Evolutionary conservation across 2,888 invertebrate genomes (phyloP).

Genomic region (Eristalinus sepulchralis): DNA sequence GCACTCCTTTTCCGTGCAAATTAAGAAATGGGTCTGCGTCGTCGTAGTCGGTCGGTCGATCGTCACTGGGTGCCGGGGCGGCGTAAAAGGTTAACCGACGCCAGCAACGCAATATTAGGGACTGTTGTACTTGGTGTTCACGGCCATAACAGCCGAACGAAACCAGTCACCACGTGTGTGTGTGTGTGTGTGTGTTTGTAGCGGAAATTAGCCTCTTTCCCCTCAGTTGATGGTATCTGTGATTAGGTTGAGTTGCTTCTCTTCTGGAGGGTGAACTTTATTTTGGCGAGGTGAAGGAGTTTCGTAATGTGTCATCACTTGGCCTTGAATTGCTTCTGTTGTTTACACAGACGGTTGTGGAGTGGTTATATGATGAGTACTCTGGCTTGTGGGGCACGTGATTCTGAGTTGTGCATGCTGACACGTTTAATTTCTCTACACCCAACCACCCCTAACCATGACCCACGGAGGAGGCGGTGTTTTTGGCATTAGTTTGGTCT

Average conservation of each 20-base stretch:
- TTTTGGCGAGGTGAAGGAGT: background rate
- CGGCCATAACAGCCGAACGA: background rate
- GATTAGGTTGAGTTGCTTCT: background rate
- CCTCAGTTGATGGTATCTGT: background rate
- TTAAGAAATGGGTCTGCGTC: conserved; percentile 9
- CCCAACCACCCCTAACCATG: background rate
- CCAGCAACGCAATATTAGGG: conserved; percentile 18
- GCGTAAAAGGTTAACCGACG: conserved; percentile 12
- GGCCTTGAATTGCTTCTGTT: background rate
- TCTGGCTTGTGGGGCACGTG: too few species aligned
- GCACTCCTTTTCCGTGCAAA: conserved; percentile 33
- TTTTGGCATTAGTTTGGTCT: background rate
- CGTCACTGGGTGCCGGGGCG: background rate
- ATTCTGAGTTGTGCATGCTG: too few species aligned
- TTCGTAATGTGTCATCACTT: background rate
- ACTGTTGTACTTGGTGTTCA: background rate
- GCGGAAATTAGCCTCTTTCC: background rate
- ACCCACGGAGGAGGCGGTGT: background rate
- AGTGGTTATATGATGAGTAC: too few species aligned
- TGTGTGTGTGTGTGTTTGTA: background rate
- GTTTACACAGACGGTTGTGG: background rate
- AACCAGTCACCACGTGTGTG: background rate
- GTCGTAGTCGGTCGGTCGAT: background rate
- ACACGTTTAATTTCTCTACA: too few species aligned
- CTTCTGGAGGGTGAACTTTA: background rate